Evolutionary conservation across 1,140 invertebrate species (phyloP).

Genomic region (Megalopta genalis): DNA sequence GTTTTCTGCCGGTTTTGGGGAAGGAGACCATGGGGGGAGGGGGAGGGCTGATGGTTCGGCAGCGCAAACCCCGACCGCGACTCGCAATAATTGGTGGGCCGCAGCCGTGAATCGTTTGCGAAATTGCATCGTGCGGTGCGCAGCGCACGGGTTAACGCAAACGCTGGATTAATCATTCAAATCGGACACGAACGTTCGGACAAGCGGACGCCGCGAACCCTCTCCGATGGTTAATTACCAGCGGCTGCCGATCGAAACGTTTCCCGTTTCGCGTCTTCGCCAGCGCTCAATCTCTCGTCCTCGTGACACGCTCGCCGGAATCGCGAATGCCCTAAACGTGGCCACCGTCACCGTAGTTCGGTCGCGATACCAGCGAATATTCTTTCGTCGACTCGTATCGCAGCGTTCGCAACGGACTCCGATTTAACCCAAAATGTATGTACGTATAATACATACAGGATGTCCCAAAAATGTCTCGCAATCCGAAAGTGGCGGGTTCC

Average conservation of each 20-base stretch:
- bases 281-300: neutral
- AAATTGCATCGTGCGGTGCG: conserved; percentile 26
- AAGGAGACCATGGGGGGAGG: neutral
- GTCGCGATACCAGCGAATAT: too few species aligned
- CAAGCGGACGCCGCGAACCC: neutral
- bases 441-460: too few species aligned
- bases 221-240: conserved; percentile 34
- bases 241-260: conserved; percentile 2
- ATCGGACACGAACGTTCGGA: conserved; percentile 6
- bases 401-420: too few species aligned
- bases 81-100: conserved; percentile 44
- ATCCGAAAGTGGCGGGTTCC: too few species aligned
- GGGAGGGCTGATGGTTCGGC: neutral
- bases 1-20: neutral
- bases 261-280: neutral
- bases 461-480: too few species aligned
- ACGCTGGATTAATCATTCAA: conserved; percentile 55
- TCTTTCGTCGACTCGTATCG: too few species aligned
- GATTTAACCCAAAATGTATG: too few species aligned
- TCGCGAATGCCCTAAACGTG: neutral
- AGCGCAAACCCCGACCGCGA: conserved; percentile 14
- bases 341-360: too few species aligned
- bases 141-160: conserved; percentile 38
- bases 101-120: conserved; percentile 39
- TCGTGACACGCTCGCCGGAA: neutral